phyloP scores from a whole-genome alignment of 2,888 invertebrate species.

The Drosophila lutescens region DNA sequence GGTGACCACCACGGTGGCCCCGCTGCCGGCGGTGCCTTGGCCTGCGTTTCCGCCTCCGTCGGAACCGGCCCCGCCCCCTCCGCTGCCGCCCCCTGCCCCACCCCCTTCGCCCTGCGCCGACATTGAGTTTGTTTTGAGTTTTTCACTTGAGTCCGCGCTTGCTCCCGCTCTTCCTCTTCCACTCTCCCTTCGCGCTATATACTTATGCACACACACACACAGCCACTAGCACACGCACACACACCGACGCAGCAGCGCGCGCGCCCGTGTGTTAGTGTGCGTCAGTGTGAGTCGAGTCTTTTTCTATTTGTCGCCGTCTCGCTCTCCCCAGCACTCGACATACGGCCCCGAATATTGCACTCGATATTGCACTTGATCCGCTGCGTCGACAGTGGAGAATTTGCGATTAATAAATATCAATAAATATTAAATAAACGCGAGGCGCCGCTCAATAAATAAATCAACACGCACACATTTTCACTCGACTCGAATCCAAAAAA shows the following conservation, averaged over 20 bases:
- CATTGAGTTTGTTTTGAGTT: conserved; percentile 40
- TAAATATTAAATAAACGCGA: conserved; percentile 3
- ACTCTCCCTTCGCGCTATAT: conserved; percentile 24
- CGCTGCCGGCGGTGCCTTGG: not conserved
- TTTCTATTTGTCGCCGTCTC: conserved; percentile 15
- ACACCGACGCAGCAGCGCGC: conserved; percentile 35
- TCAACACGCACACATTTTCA: conserved; percentile 10
- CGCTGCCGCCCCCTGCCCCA: conserved; percentile 34
- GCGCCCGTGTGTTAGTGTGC: conserved; percentile 34
- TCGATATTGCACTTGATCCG: not conserved
- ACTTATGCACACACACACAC: conserved; percentile 25
- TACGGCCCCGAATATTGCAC: conserved; percentile 20
- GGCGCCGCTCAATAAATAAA: conserved; percentile 16
- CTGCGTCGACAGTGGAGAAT: no score
- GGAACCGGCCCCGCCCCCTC: not conserved
- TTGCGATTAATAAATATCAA: not conserved
- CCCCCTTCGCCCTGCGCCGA: conserved; percentile 37
- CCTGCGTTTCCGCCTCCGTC: conserved; percentile 2
- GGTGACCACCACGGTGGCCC: conserved; percentile 14
- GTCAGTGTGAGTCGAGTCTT: conserved; percentile 19
- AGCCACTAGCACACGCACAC: conserved; percentile 23
- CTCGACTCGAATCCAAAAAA: conserved; percentile 3
- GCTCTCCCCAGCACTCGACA: conserved; percentile 5
- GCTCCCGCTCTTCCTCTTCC: not conserved
- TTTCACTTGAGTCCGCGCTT: conserved; percentile 20